Evolutionary conservation across 2,113 vertebrate genomes (phyloP), one percentile per base, ranked within the genome.

Genomic region (Pycnonotus jocosus): DNA sequence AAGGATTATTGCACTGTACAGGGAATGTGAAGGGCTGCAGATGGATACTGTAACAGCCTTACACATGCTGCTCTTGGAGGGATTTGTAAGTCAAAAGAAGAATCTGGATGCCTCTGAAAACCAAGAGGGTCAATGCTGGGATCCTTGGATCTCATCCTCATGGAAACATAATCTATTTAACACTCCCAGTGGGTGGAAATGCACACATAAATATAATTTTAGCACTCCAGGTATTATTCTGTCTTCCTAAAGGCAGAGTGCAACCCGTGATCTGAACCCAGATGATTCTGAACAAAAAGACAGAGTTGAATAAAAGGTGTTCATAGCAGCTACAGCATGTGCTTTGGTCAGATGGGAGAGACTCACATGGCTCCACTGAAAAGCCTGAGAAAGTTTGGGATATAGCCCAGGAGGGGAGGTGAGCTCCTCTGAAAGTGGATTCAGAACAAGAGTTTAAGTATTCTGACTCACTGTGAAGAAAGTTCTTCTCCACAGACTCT

Each of bases 61-160:
- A 77, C 35, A 73, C 47, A 17, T 6, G 15, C 33, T 83, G 76
- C 68, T 35, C 65, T 83, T 57, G 12, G 54, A 92, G 66, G 31
- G 27, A 72, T 88, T 86, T 92, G 31, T 15, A 90, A 50, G 62
- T 76, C 84, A 86, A 91, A 85, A 77, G n/a, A 16, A 73, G 66
- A 53, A 30, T 62, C 42, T 88, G 54, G 27, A 72, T 77, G 66
- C 13, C 27, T 16, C 40, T 51, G 45, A 76, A 95, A 94, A 73
- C 21, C 37, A 87, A 13, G 3, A 65, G 66, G 30, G 40, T 8
- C 54, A 88, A 2, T 1, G 5, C 54, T 56, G 71, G 21, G 48
- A 47, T 33, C 38, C 50, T 47, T 2, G 8, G 19, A 74, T 77
- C 35, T 58, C 51, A 50, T 4, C 2, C 9, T 72, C 50, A 23